Base-by-base conservation (phyloP, 2,797 vertebrate species). In the Aeoliscus strigatus region DNA sequence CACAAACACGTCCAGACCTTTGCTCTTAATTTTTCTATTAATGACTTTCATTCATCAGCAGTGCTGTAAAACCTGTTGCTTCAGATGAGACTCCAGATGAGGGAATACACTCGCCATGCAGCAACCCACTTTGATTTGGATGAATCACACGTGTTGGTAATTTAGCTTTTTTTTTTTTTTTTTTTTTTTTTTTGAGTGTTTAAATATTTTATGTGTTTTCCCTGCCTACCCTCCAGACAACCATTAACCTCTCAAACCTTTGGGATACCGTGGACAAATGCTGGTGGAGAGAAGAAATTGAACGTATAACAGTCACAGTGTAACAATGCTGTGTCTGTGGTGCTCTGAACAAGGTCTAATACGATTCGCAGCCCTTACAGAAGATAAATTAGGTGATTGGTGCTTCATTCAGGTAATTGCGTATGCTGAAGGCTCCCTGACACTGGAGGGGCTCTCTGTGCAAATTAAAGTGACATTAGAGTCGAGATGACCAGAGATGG, bases 381-480 rank as follows among this genome's bases (percentile, higher is more conserved):
- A 39, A 11, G 51, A 56, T 41, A 64, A 61, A 66, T 39, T 34
- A 38, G 47, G 37, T 54, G 62, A 76, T 51, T 43, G 59, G 62
- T 67, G 50, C 32, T 58, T 58, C 46, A 60, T 49, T 58, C 39
- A 23, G 37, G 21, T 37, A 51, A 53, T 32, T 44, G 16, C 55
- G 63, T 21, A 2, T 27, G 57, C 72, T 35, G 0, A 51, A 49
- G 47, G 60, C 62, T 60, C 14, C 21, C 24, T 9, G 26, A 36
- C 43, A 52, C 55, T 35, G 18, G 28, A 71, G 60, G 51, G 61
- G 53, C 56, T 28, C 45, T 38, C 43, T n/a, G 43, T 32, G 43
- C 47, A 59, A 39, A 71, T 58, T 38, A 46, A 39, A 68, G 40
- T 48, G 51, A 44, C 56, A 62, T 72, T 63, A 77, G 56, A 66